Percentiles rank a stretch among this genome's conserved stretches.
These are phyloP conservation scores for Octomys mimax DNA, from an alignment of 2,797 vertebrate species.

Conservation along the genomic window DNA sequence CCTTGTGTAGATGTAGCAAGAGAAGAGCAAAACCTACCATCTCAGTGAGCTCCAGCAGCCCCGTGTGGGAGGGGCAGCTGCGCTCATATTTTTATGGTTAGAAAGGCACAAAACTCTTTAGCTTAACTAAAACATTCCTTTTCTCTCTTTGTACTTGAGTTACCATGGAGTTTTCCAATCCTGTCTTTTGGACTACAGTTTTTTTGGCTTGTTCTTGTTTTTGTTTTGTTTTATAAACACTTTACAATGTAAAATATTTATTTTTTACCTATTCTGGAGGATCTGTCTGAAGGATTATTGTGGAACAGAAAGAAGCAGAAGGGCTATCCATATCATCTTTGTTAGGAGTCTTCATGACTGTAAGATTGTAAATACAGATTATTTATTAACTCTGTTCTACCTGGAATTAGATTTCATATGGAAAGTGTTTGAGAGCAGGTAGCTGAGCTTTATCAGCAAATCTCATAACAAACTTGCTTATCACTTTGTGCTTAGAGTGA, in stretches of 20 bases:
- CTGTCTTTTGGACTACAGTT: slow-evolving; percentile 67
- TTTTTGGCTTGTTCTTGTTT: background rate
- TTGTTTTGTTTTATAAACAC: slow-evolving; percentile 67
- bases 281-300: slow-evolving; percentile 88
- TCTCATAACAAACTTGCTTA: slow-evolving; percentile 63
- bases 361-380: slow-evolving; percentile 95
- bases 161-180: slow-evolving; percentile 79
- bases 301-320: slow-evolving; percentile 83
- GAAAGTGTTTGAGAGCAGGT: slow-evolving; percentile 80
- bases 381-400: slow-evolving; percentile 95
- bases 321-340: slow-evolving; percentile 88
- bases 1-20: slow-evolving; percentile 76
- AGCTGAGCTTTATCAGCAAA: slow-evolving; percentile 75
- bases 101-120: slow-evolving; percentile 88
- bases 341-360: slow-evolving; percentile 88
- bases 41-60: slow-evolving; percentile 85
- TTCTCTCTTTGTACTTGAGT: slow-evolving; percentile 85
- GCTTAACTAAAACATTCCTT: slow-evolving; percentile 87
- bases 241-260: slow-evolving; percentile 90
- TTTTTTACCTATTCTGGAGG: slow-evolving; percentile 88
- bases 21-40: slow-evolving; percentile 83
- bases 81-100: slow-evolving; percentile 87
- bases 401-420: slow-evolving; percentile 89
- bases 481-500: slow-evolving; percentile 79
- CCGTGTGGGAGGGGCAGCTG: slow-evolving; percentile 70